Evolutionary conservation across 2,888 invertebrate genomes (phyloP), one percentile per base, ranked within the genome.

Genomic region (Agrotis exclamationis): DNA sequence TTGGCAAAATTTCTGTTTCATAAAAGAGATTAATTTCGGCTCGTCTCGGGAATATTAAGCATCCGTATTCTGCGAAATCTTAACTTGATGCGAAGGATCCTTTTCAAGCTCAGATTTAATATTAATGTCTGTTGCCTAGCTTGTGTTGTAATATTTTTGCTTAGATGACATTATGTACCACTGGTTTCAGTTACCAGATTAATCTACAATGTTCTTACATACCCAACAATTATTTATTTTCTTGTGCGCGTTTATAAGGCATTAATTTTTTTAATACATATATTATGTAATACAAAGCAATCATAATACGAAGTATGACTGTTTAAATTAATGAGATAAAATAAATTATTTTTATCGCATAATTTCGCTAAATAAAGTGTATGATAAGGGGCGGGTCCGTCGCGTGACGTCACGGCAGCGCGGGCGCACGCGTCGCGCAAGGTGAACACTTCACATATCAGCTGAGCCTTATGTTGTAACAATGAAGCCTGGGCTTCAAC

Each of bases 381-480:
- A 56, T n/a, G 63, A 57, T 66, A 69, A 67, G 59, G 28, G 54
- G 66, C 45, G 58, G 64, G 28, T 18, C 24, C 22, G 45, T 51
- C 24, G 57, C 20, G 70, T 76, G 81, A 72, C 69, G 71, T 71
- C 82, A 76, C 66, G 54, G 64, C 54, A 28, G 47, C 63, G 33
- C 56, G 7, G 39, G 71, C 75, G 66, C 67, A 74, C 56, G 66
- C 78, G 66, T 64, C 69, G 68, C n/a, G 74, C 57, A 78, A 85
- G 70, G 80, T 78, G 77, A 77, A 71, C 47, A 73, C 62, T 73
- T 80, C 64, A 72, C 70, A 62, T 50, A 67, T 73, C 75, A 84
- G 63, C 85, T 73, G 76, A 70, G 64, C 50, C 50, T 33, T 39
- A 53, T 70, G 63, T 59, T 62, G 63, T 64, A 73, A 74, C 39